phyloP scores from a whole-genome alignment of 2,797 vertebrate genomes.

The Molossus molossus region DNA sequence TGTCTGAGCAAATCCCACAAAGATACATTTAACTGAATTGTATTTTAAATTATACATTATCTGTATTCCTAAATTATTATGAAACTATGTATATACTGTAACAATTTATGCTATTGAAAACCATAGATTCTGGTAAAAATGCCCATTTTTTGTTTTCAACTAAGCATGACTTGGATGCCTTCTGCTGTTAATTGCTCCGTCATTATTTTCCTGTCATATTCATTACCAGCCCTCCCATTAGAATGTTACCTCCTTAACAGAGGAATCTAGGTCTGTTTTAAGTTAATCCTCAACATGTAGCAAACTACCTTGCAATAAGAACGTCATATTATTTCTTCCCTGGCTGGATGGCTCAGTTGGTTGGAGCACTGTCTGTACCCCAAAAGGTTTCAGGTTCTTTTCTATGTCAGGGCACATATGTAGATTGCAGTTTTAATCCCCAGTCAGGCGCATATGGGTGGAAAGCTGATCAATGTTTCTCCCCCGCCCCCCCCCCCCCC shows the following conservation, averaged over 20 bases:
- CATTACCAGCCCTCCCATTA: background rate
- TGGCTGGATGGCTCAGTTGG: background rate
- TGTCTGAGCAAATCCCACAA: background rate
- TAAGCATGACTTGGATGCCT: background rate
- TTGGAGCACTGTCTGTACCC: background rate
- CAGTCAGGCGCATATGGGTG: background rate
- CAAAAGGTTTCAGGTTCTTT: too few relatives aligned
- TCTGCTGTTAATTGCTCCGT: background rate
- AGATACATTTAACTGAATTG: background rate
- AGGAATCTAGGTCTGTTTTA: background rate
- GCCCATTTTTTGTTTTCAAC: background rate
- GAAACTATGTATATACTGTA: background rate
- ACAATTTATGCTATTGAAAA: background rate
- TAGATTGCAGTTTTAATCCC: background rate
- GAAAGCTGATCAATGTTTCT: background rate
- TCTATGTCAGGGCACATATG: background rate
- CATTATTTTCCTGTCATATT: background rate
- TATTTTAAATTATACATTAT: slow-evolving; percentile 22
- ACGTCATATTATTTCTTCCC: background rate
- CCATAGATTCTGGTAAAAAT: background rate
- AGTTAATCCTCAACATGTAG: background rate
- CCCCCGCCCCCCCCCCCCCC: background rate
- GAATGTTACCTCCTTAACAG: background rate
- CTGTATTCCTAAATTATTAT: background rate
- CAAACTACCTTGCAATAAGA: background rate